Conservation (phyloP, 2,888 invertebrate species). For the Torymus texanus region DNA sequence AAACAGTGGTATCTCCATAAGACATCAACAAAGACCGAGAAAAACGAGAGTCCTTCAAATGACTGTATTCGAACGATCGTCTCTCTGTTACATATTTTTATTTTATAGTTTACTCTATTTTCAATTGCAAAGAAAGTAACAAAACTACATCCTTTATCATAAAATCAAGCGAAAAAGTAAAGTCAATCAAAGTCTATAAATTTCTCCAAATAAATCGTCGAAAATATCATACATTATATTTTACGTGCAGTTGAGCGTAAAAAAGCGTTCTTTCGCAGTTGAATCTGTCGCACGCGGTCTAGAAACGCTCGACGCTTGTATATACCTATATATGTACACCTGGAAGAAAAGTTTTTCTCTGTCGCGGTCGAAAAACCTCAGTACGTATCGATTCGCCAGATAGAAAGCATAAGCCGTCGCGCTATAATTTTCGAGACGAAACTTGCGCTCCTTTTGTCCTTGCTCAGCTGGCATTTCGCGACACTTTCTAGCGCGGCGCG, state of each 20-base stretch:
- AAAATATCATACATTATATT: constrained; percentile 23
- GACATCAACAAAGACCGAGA: too few relatives aligned
- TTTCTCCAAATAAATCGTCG: constrained; percentile 8
- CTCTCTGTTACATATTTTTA: too few relatives aligned
- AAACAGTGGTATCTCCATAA: too few relatives aligned
- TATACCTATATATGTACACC: too few relatives aligned
- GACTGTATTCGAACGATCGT: too few relatives aligned
- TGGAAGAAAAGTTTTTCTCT: background rate
- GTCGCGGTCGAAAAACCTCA: constrained; percentile 1
- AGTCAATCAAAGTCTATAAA: background rate
- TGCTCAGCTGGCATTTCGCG: constrained; percentile 19
- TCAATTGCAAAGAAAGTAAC: too few relatives aligned
- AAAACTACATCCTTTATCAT: too few relatives aligned
- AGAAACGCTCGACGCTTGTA: background rate
- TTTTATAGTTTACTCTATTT: too few relatives aligned
- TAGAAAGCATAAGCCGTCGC: constrained; percentile 35
- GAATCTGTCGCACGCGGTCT: constrained; percentile 11
- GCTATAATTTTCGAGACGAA: constrained; percentile 1
- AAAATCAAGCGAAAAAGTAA: background rate
- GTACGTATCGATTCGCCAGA: constrained; percentile 9
- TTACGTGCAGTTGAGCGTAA: background rate
- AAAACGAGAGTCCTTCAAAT: too few relatives aligned
- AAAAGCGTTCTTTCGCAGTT: background rate
- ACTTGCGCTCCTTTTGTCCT: background rate
- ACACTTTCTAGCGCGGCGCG: constrained; percentile 34